Base-by-base conservation (phyloP, 1,140 invertebrate species). In the Aphelenchoides fujianensis region DNA sequence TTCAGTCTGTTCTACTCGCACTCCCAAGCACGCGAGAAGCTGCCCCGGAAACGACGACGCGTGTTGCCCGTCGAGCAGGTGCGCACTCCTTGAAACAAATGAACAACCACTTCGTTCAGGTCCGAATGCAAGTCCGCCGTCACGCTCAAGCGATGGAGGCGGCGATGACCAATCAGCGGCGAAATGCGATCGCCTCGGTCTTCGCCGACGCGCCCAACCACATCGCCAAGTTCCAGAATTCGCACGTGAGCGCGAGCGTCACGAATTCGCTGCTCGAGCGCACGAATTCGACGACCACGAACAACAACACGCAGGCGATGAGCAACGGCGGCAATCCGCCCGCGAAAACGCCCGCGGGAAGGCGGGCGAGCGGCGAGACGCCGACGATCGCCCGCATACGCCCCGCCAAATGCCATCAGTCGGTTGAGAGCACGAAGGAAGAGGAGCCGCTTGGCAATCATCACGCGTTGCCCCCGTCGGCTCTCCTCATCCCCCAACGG, bases 11-110 rank as follows among this genome's bases (percentile, higher is more conserved):
- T 77, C 35, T 77, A 77, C 32, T 70, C 73, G 3, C 75, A 77
- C 30, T 77, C 75, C 37, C 75, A 77, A 35, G 75, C 75, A 1
- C 37, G 75, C 1, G 75, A 79, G 23, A 77, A 77, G 31, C 59
- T 77, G 34, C 75, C 75, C n/a, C 35, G 73, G 9, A 77, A 77
- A 67, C 1, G 75, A 16, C 55, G 75, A 34, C 27, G 75, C 28
- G 77, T 80, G 3, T 32, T 77, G 23, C 75, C 75, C 23, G 71
- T 80, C 27, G 75, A 77, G 71, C 75, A 77, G 48, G n/a, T n/a
- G n/a, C n/a, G n/a, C n/a, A n/a, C n/a, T n/a, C n/a, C n/a, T n/a
- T n/a, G n/a, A n/a, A n/a, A n/a, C n/a, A n/a, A n/a, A n/a, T n/a
- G n/a, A n/a, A n/a, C n/a, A n/a, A n/a, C n/a, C n/a, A n/a, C n/a